These are phyloP conservation scores for Lasioglossum vierecki DNA, from an alignment of 2,888 invertebrate genomes.

Conservation along the genomic window DNA sequence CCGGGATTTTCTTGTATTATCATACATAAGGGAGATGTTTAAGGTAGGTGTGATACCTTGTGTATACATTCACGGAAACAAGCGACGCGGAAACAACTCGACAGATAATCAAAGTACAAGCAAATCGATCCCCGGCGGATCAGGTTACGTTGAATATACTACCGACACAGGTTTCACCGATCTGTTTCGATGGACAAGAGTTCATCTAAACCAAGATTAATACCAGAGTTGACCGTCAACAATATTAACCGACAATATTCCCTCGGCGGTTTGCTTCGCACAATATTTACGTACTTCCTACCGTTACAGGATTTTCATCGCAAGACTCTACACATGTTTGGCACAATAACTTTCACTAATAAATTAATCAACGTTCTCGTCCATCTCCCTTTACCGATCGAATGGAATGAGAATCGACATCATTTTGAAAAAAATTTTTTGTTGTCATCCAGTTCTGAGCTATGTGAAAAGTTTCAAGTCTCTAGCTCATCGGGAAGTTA, in stretches of 20 bases:
- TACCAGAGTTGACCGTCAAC: neutral
- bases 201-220: neutral
- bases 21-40: neutral
- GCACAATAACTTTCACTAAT: no score
- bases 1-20: neutral
- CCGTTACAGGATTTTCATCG: neutral
- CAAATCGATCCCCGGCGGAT: conserved; percentile 8
- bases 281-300: neutral
- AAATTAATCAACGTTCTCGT: no score
- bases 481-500: no score
- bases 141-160: neutral
- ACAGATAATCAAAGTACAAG: neutral
- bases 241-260: neutral
- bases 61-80: neutral
- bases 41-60: neutral
- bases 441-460: no score
- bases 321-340: no score
- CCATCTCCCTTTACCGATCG: no score
- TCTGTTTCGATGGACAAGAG: neutral
- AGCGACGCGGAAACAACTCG: conserved; percentile 1
- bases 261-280: neutral
- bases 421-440: no score
- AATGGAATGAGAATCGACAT: neutral
- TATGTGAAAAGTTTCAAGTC: no score
- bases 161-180: neutral